Evolutionary conservation across 30 jellyfish, hydroid and myxozoan genomes (phyloP), one percentile per base, ranked within the genome.

Genomic region (Turritopsis rubra): DNA sequence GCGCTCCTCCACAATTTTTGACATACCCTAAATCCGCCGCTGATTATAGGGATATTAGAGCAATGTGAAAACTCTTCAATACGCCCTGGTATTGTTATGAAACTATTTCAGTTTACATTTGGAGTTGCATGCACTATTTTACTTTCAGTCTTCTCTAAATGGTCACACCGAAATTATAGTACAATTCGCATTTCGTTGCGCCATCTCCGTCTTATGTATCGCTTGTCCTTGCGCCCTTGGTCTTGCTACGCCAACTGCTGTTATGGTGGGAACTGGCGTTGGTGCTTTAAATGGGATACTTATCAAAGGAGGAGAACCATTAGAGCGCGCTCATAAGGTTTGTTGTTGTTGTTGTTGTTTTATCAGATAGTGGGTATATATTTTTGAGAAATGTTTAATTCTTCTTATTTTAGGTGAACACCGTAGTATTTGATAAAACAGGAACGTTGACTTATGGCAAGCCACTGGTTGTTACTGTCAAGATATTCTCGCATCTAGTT

Each of bases 211-310:
- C 9, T 82, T 95, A 26, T 83, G 94, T 77, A 92, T 95, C 52
- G 99, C 99, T 13, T 95, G 99, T 68, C 99, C 99, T 16, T 95
- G 99, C 86, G 99, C 99, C 28, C 88, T 95, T 18, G 99, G 99
- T 29, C 95, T 95, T 71, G 99, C 99, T n/a, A 95, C 98, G 24
- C 99, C 99, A 8, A 90, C 97, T 24, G 98, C 99, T 78, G 98
- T 95, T 29, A 95, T 91, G 98, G 97, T 91, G 75, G 97, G 97
- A 30, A 95, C 99, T 21, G 99, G 99, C 16, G 95, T 90, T 71
- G 99, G 99, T 52, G 99, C 99, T 1, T 93, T 79, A 83, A 90
- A 90, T 88, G 99, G 99, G 8, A 90, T 95, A 3, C 96, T 95
- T 52, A 90, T 95, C 85, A 95, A 95, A 71, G 98, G 98, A 1